Evolutionary conservation across 2,113 vertebrate genomes (phyloP).

Genomic region (Indicator indicator): DNA sequence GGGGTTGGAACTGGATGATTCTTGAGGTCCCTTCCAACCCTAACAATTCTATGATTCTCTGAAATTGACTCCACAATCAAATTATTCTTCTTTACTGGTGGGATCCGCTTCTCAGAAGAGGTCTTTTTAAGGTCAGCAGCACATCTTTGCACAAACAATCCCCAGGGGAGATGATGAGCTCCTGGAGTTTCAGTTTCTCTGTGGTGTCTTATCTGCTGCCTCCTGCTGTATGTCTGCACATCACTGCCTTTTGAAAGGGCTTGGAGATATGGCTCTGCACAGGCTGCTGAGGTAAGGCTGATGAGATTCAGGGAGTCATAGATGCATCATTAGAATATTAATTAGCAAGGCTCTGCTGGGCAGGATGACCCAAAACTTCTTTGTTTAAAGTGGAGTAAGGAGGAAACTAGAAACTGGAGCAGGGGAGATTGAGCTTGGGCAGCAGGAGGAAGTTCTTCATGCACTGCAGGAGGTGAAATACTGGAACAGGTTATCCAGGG

Average conservation of each 20-base stretch:
- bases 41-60: too few species aligned
- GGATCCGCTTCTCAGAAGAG: not conserved
- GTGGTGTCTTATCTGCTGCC: not conserved
- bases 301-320: not conserved
- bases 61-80: fast-evolving
- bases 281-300: not conserved
- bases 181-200: not conserved
- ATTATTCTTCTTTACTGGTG: not conserved
- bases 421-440: too few species aligned
- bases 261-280: not conserved
- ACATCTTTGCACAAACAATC: not conserved
- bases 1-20: too few species aligned
- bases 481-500: too few species aligned
- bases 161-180: not conserved
- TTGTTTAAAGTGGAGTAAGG: not conserved
- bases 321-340: not conserved
- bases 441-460: too few species aligned
- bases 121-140: not conserved
- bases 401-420: too few species aligned
- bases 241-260: not conserved
- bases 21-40: too few species aligned
- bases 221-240: not conserved
- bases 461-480: too few species aligned
- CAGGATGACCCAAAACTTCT: not conserved
- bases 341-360: not conserved